Conservation (phyloP, 2,113 vertebrate species). For the Cichladusa arquata region DNA sequence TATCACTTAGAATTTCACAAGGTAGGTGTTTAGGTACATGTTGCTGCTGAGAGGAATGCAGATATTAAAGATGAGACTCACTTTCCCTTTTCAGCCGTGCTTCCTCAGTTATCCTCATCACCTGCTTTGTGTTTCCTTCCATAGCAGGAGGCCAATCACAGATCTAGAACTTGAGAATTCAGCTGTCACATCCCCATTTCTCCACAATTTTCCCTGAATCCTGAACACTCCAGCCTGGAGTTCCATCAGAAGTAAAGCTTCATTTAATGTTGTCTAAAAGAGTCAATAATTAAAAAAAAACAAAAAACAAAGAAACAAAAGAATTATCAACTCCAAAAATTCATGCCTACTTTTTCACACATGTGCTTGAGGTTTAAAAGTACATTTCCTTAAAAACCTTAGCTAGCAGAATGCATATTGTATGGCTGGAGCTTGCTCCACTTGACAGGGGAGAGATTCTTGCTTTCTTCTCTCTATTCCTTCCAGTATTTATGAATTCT, state of each 20-base stretch:
- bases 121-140: background rate
- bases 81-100: background rate
- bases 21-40: background rate
- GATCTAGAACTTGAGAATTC: background rate
- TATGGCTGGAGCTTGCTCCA: background rate
- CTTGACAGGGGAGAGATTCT: background rate
- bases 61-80: background rate
- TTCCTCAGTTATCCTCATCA: background rate
- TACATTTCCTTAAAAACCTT: background rate
- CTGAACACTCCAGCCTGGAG: background rate
- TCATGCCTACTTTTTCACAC: background rate
- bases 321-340: background rate
- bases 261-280: background rate
- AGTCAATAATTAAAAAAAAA: background rate
- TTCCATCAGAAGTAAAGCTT: background rate
- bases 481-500: background rate
- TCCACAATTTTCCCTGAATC: background rate
- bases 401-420: background rate
- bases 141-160: background rate
- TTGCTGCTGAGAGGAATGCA: background rate
- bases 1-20: background rate
- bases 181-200: background rate
- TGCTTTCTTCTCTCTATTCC: background rate
- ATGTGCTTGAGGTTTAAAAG: background rate
- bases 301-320: background rate